Evolutionary conservation across 2,113 vertebrate genomes (phyloP).

Genomic region (Cettia cetti): DNA sequence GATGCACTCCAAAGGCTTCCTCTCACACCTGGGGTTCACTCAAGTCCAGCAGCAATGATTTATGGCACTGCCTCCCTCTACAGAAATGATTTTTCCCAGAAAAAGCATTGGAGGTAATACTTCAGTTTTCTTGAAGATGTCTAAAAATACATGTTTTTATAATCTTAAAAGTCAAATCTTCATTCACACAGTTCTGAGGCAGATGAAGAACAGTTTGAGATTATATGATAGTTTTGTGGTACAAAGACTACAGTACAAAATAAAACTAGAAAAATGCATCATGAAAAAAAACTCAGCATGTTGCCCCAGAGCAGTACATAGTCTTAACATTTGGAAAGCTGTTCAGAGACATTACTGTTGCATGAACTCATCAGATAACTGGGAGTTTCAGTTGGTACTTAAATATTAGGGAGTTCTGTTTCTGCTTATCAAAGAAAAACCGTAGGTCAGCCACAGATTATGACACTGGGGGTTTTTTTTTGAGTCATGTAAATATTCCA

Average conservation of each 20-base stretch:
- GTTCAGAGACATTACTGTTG: background rate
- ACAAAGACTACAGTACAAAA: background rate
- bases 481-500: background rate
- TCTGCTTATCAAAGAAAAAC: background rate
- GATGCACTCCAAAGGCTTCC: background rate
- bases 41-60: background rate
- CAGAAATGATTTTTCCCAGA: background rate
- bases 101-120: background rate
- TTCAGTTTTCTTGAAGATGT: background rate
- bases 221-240: background rate
- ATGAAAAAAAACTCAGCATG: background rate
- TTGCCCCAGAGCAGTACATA: background rate
- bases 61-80: background rate
- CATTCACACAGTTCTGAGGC: background rate
- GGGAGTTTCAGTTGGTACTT: background rate
- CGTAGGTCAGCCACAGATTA: background rate
- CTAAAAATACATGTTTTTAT: background rate
- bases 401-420: background rate
- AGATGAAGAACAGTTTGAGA: background rate
- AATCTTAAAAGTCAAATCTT: background rate
- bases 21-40: fast-evolving
- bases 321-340: background rate
- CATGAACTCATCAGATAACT: background rate
- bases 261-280: background rate
- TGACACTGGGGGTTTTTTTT: background rate